Evolutionary conservation across 1,140 invertebrate genomes (phyloP).

Genomic region (Bacillus rossius): DNA sequence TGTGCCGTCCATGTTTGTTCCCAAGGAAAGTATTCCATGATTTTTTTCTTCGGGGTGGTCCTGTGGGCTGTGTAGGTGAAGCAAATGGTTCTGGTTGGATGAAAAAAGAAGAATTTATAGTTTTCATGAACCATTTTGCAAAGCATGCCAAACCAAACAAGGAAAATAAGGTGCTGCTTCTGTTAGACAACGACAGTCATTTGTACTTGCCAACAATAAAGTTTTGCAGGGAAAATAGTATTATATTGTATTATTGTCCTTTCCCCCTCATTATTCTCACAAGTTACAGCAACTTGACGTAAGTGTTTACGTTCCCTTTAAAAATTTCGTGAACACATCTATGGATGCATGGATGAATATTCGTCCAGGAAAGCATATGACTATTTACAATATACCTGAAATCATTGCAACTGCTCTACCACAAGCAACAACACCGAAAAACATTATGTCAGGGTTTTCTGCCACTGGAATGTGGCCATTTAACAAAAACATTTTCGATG

Average conservation of each 20-base stretch:
- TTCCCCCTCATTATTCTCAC: slow-evolving; percentile 30
- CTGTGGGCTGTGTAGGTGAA: slow-evolving; percentile 30
- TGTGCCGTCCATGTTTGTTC: slow-evolving; percentile 42
- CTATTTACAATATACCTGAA: slow-evolving; percentile 22
- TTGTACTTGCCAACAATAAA: slow-evolving; percentile 25
- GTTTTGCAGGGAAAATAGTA: slow-evolving; percentile 26
- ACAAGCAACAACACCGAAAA: slow-evolving; percentile 11
- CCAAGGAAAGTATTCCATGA: slow-evolving; percentile 34
- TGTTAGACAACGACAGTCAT: slow-evolving; percentile 27
- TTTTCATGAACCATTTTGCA: slow-evolving; percentile 37
- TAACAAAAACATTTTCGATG: slow-evolving; percentile 34
- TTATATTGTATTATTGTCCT: slow-evolving; percentile 27
- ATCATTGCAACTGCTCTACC: slow-evolving; percentile 18
- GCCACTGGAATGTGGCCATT: slow-evolving; percentile 34
- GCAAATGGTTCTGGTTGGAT: slow-evolving; percentile 38
- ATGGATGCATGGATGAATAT: slow-evolving; percentile 17
- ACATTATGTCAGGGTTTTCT: slow-evolving; percentile 15
- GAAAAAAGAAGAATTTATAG: slow-evolving; percentile 30
- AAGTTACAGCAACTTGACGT: slow-evolving; percentile 32
- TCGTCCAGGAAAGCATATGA: slow-evolving; percentile 24
- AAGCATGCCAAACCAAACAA: slow-evolving; percentile 24
- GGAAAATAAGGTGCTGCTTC: slow-evolving; percentile 18
- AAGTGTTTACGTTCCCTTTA: slow-evolving; percentile 29
- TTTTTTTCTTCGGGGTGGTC: slow-evolving; percentile 32
- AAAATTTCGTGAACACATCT: slow-evolving; percentile 22